Conservation (phyloP, 2,888 invertebrate genomes). For the Aspidiotus rigidus region DNA sequence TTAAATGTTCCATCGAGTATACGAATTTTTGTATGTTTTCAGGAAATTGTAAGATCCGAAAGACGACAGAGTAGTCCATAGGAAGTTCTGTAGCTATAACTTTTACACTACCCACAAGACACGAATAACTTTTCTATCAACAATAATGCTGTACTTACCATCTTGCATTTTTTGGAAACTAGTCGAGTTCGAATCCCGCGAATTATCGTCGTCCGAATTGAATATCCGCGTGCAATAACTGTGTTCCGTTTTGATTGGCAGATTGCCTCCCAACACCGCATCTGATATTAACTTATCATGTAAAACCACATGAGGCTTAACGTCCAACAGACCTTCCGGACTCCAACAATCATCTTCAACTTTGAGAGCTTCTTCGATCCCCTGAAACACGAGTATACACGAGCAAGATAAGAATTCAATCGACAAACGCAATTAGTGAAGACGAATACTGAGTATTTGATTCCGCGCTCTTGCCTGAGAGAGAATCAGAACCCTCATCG, state of each 20-base stretch:
- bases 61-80: too few species aligned
- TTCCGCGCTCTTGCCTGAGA: too few species aligned
- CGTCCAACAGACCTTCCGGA: constrained; percentile 23
- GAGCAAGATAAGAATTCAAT: background rate
- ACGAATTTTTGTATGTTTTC: too few species aligned
- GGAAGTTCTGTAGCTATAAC: too few species aligned
- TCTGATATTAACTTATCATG: constrained; percentile 86
- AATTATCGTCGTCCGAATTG: constrained; percentile 23
- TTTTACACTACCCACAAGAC: too few species aligned
- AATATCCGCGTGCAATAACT: constrained; percentile 60
- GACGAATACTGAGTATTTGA: too few species aligned
- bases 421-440: too few species aligned
- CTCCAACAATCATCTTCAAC: constrained; percentile 29
- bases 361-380: constrained; percentile 25
- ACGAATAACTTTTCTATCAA: too few species aligned
- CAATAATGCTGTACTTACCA: constrained; percentile 19
- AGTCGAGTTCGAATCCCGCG: constrained; percentile 19
- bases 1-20: too few species aligned
- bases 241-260: constrained; percentile 83
- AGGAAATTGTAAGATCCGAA: too few species aligned
- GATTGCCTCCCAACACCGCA: constrained; percentile 64
- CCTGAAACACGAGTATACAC: constrained; percentile 15
- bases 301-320: constrained; percentile 56
- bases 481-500: too few species aligned
- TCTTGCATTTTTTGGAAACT: constrained; percentile 25